These are phyloP conservation scores for human DNA, from an alignment of 2,113 vertebrate species.

Conservation along the genomic window DNA sequence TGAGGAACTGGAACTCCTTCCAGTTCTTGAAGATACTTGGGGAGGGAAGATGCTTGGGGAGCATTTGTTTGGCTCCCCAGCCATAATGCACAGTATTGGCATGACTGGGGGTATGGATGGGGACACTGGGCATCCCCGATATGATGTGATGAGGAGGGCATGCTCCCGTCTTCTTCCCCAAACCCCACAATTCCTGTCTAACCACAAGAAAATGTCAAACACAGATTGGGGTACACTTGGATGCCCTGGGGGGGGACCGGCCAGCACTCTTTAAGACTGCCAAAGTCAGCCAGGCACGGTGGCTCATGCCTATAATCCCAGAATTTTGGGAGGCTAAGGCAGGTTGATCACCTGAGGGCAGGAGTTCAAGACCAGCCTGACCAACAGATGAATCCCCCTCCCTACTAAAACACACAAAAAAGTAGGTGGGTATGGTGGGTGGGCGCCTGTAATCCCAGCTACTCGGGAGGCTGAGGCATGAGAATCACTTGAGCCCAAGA, in stretches of 20 bases:
- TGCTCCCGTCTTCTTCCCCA: background rate
- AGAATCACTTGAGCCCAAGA: no score
- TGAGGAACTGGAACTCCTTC: background rate
- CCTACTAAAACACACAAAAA: no score
- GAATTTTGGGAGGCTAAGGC: no score
- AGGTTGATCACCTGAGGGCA: no score
- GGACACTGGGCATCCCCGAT: background rate
- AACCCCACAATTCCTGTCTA: background rate
- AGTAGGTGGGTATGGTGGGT: no score
- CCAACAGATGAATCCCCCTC: no score
- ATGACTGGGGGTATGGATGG: rapidly evolving
- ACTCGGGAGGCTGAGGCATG: no score
- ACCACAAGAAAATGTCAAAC: background rate
- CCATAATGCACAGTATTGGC: background rate
- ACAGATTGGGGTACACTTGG: background rate
- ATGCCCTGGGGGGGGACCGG: no score
- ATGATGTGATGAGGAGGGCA: rapidly evolving
- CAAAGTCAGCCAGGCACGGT: no score
- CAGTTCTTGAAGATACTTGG: background rate
- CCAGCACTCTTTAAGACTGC: background rate
- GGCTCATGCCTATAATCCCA: no score
- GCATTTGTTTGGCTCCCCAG: background rate
- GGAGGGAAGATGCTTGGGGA: background rate
- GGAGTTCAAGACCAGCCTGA: no score
- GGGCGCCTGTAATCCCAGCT: no score